Percentiles rank a stretch among this genome's conserved stretches.
Conservation (phyloP, 2,888 invertebrate species). For the Scaptomyza reducta region DNA sequence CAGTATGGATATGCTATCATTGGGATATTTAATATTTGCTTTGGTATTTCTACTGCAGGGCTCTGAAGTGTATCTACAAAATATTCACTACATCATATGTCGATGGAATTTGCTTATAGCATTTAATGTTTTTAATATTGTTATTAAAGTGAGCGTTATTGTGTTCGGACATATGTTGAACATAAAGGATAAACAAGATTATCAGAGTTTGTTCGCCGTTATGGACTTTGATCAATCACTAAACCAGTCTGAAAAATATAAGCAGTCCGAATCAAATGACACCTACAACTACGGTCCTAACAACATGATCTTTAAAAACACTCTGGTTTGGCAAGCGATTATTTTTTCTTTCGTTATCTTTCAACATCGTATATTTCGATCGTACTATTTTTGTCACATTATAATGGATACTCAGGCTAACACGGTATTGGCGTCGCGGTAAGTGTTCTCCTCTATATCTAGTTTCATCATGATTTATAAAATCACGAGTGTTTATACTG, state of each 20-base stretch:
- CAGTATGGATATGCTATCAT: slow-evolving; percentile 95
- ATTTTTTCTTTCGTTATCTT: slow-evolving; percentile 96
- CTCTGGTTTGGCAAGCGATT: slow-evolving; percentile 95
- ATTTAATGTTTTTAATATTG: slow-evolving; percentile 95
- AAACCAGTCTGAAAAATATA: background rate
- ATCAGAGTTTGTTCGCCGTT: slow-evolving; percentile 46
- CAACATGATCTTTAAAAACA: slow-evolving; percentile 85
- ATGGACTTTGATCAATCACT: slow-evolving; percentile 33
- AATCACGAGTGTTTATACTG: too few relatives aligned
- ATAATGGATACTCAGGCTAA: slow-evolving; percentile 98
- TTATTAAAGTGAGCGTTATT: slow-evolving; percentile 93
- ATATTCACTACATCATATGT: slow-evolving; percentile 91
- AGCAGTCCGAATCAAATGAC: background rate
- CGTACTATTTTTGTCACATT: slow-evolving; percentile 98
- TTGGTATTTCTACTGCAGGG: slow-evolving; percentile 99
- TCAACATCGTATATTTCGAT: slow-evolving; percentile 95
- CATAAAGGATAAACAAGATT: slow-evolving; percentile 31
- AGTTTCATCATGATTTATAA: too few relatives aligned
- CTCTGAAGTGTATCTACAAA: slow-evolving; percentile 96
- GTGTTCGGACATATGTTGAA: slow-evolving; percentile 93
- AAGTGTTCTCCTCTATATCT: slow-evolving; percentile 39
- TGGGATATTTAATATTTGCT: slow-evolving; percentile 97
- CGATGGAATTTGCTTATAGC: slow-evolving; percentile 95
- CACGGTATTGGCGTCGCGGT: slow-evolving; percentile 96
- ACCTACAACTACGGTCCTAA: slow-evolving; percentile 60